phyloP scores from a whole-genome alignment of 2,113 vertebrate species.

The Neolamprologus longior region DNA sequence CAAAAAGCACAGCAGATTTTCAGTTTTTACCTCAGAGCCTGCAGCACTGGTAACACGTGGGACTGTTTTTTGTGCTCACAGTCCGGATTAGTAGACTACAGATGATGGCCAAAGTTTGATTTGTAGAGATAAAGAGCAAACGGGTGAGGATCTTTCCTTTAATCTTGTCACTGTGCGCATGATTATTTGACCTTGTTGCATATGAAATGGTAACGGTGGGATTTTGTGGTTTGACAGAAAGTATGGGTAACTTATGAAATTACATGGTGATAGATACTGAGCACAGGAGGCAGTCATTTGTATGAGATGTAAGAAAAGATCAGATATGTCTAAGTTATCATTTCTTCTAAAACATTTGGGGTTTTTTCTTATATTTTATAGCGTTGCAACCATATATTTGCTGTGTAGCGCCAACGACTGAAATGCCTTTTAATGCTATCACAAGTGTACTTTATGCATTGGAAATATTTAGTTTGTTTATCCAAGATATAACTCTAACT shows the following conservation, averaged over 20 bases:
- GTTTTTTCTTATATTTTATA: neutral
- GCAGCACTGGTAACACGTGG: neutral
- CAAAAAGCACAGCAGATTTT: neutral
- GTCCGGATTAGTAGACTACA: neutral
- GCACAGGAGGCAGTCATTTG: neutral
- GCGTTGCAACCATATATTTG: neutral
- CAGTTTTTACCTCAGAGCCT: neutral
- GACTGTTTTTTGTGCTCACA: neutral
- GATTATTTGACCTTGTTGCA: neutral
- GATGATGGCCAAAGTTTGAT: slow-evolving; percentile 14
- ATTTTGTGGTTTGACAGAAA: neutral
- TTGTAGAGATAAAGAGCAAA: neutral
- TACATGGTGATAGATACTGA: neutral
- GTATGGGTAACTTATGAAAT: neutral
- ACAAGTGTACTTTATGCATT: neutral
- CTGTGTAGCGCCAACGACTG: neutral
- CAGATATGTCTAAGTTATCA: neutral
- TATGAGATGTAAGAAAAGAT: neutral
- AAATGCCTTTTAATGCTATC: neutral
- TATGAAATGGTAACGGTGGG: neutral
- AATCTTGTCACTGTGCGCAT: neutral
- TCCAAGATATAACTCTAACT: neutral
- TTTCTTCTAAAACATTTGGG: neutral
- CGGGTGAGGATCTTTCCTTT: slow-evolving; percentile 21
- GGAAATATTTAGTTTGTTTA: neutral